Evolutionary conservation across 2,888 invertebrate genomes (phyloP).

Genomic region (Dynastes maya): DNA sequence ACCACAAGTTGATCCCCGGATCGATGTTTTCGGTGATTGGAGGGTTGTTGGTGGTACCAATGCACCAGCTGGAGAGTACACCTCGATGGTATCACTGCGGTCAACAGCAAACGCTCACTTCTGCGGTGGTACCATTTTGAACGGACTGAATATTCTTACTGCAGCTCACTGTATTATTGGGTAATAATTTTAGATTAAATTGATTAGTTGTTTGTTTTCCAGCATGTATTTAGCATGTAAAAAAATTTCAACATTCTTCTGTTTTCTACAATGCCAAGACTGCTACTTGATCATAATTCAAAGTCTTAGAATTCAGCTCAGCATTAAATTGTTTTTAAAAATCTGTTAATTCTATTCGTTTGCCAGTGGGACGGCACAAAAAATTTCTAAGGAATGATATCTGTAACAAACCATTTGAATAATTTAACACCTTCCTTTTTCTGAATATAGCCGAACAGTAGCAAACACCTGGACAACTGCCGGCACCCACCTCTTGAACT

Average conservation of each 20-base stretch:
- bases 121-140: slow-evolving; percentile 73
- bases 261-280: too few relatives aligned
- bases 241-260: too few relatives aligned
- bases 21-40: slow-evolving; percentile 47
- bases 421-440: too few relatives aligned
- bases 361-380: too few relatives aligned
- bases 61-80: slow-evolving; percentile 67
- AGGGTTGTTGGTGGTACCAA: slow-evolving; percentile 71
- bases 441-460: background rate
- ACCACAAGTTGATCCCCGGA: slow-evolving; percentile 5
- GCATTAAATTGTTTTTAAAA: too few relatives aligned
- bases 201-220: background rate
- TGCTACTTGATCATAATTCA: too few relatives aligned
- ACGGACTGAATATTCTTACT: slow-evolving; percentile 67
- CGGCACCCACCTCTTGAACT: slow-evolving; percentile 70
- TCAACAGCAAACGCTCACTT: slow-evolving; percentile 65
- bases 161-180: slow-evolving; percentile 72
- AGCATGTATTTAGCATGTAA: too few relatives aligned
- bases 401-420: too few relatives aligned
- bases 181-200: slow-evolving; percentile 61
- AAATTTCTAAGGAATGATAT: too few relatives aligned
- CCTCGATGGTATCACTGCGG: slow-evolving; percentile 70
- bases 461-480: slow-evolving; percentile 66
- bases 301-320: too few relatives aligned
- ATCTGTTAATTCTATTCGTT: too few relatives aligned